Percentiles rank a stretch among this genome's conserved stretches.
Evolutionary conservation across 2,888 invertebrate species (phyloP).

Genomic region (Brachyptera risi): DNA sequence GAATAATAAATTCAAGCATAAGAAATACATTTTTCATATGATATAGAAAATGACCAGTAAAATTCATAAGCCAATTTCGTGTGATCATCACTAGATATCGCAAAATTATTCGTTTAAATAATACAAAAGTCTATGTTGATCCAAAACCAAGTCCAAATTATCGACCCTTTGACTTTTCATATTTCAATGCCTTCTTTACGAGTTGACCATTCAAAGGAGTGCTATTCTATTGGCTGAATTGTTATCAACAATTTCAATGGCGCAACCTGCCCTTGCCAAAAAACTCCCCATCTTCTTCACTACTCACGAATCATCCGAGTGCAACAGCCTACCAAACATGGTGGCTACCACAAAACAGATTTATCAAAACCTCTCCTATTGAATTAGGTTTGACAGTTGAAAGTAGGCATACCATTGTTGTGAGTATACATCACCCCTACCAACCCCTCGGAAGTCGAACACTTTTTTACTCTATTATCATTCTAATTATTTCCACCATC

Average conservation of each 20-base stretch:
- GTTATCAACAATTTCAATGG: not conserved
- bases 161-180: not conserved
- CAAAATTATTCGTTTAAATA: too few relatives aligned
- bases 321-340: not conserved
- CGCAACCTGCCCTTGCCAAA: not conserved
- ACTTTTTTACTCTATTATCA: slow-evolving; percentile 49
- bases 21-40: too few relatives aligned
- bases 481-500: slow-evolving; percentile 47
- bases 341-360: slow-evolving; percentile 44
- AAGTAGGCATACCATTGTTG: slow-evolving; percentile 17
- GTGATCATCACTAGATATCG: too few relatives aligned
- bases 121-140: too few relatives aligned
- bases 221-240: not conserved
- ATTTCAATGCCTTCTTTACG: not conserved
- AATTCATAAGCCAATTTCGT: too few relatives aligned
- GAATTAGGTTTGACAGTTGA: slow-evolving; percentile 21
- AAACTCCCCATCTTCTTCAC: not conserved
- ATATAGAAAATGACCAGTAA: too few relatives aligned
- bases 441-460: slow-evolving; percentile 42
- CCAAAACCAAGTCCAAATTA: not conserved
- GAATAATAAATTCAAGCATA: too few relatives aligned
- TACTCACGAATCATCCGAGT: not conserved
- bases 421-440: slow-evolving; percentile 36
- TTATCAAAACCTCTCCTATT: slow-evolving; percentile 41
- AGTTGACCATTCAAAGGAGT: not conserved